Base-by-base conservation (phyloP, 2,888 invertebrate genomes). In the Nomada lathburiana region DNA sequence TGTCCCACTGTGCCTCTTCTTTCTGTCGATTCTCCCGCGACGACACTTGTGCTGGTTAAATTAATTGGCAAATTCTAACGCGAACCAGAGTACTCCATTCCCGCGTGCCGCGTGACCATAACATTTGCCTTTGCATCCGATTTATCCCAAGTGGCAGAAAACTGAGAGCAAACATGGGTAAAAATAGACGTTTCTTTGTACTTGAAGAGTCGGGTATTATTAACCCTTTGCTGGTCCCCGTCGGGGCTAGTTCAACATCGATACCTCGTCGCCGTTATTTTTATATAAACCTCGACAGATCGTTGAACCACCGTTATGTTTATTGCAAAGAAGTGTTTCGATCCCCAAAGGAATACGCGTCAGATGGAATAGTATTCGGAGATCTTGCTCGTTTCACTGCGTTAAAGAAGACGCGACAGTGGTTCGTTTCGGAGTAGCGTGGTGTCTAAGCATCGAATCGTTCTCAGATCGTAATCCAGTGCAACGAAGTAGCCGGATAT, bases 181-280 rank as follows among this genome's bases (percentile, higher is more conserved):
- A 70, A 59, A 59, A 70, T 26, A 70, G 4, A 42, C n/a, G 47
- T 59, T 70, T 59, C 69, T 70, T 47, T 59, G 69, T 70, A 59
- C 69, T 59, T 10, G 69, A 70, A 16, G 69, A 59, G 13, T 0
- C 53, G 26, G 9, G 44, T 70, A 70, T 70, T 70, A 70, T 59
- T 70, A 70, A 70, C 59, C 69, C 69, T 59, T 70, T 50, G 59
- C 69, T n/a, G 59, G 18, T 11, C 52, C 20, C n/a, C 13, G 59
- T 26, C 47, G 69, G 44, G 59, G 59, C 69, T 70, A 70, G 59
- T 70, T 59, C 59, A 70, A 20, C 69, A 44, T 69, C 69, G 18
- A 69, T 69, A 69, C 59, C 36, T 69, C 69, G 59, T 23, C 69
- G 69, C 29, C 23, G 44, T 47, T 70, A 70, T 70, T 70, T 70